phyloP scores from a whole-genome alignment of 2,797 vertebrate genomes.

The Alectoris magna region DNA sequence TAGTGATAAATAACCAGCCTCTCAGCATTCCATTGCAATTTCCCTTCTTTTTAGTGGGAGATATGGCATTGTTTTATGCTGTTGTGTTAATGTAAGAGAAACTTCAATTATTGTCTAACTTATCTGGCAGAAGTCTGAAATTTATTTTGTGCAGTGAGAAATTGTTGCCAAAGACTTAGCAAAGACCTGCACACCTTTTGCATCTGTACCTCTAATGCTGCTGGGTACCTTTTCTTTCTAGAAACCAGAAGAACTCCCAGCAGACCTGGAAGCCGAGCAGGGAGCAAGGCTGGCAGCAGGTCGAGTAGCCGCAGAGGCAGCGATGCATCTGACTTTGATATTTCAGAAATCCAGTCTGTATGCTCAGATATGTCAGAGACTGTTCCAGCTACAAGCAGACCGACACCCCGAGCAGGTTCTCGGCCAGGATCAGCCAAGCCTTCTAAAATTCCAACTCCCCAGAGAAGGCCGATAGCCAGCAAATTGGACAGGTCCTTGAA shows the following conservation, averaged over 20 bases:
- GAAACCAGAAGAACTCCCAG: slow-evolving; percentile 88
- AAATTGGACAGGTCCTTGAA: slow-evolving; percentile 92
- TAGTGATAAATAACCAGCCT: neutral
- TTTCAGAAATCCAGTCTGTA: slow-evolving; percentile 98
- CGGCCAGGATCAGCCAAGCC: slow-evolving; percentile 89
- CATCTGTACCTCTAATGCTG: neutral
- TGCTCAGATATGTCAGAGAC: slow-evolving; percentile 93
- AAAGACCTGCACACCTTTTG: neutral
- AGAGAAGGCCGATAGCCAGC: slow-evolving; percentile 89
- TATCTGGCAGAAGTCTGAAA: neutral
- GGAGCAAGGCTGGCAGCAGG: slow-evolving; percentile 96
- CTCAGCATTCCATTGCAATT: neutral
- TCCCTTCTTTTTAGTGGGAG: neutral
- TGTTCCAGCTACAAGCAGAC: slow-evolving; percentile 83
- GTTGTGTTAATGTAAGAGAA: neutral
- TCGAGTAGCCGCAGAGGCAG: slow-evolving; percentile 96
- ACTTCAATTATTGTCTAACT: fast-evolving
- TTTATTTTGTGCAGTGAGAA: neutral
- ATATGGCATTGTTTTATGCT: neutral
- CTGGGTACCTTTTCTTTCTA: slow-evolving; percentile 48
- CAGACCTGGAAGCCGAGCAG: slow-evolving; percentile 86
- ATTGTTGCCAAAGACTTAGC: neutral
- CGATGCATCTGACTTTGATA: slow-evolving; percentile 98
- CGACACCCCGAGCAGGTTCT: slow-evolving; percentile 85
- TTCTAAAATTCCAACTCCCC: slow-evolving; percentile 97